Percentiles rank a stretch among this genome's conserved stretches.
Conservation (phyloP, 2,888 invertebrate genomes). For the Caenorhabditis uteleia region DNA sequence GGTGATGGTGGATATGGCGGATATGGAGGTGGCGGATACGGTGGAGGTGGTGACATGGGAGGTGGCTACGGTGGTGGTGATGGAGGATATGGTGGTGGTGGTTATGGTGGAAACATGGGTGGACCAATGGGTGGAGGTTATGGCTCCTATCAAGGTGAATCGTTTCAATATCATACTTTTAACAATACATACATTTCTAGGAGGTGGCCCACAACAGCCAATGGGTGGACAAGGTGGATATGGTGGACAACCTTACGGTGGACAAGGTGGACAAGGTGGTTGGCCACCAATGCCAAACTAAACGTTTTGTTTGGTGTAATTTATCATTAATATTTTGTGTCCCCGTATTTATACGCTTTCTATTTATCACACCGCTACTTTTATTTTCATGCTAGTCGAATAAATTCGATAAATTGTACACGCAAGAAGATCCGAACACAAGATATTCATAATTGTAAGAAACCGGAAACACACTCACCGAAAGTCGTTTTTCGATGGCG, state of each 20-base stretch:
- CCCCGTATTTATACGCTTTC: too few species aligned
- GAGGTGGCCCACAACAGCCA: constrained; percentile 26
- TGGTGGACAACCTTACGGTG: constrained; percentile 29
- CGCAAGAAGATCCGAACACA: too few species aligned
- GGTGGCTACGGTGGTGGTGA: constrained; percentile 43
- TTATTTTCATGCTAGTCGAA: not conserved
- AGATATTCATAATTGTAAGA: constrained; percentile 8
- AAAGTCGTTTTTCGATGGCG: constrained; percentile 56
- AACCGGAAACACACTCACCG: too few species aligned
- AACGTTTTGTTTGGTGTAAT: too few species aligned
- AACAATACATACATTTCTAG: too few species aligned
- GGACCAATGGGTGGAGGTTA: constrained; percentile 36
- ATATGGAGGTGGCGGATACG: constrained; percentile 33
- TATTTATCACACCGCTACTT: too few species aligned
- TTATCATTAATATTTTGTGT: too few species aligned
- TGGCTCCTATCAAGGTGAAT: constrained; percentile 43
- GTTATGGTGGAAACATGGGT: constrained; percentile 36
- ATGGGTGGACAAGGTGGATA: constrained; percentile 35
- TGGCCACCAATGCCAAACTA: constrained; percentile 48
- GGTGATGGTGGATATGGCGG: constrained; percentile 31
- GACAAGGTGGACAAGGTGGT: constrained; percentile 21
- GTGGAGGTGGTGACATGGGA: constrained; percentile 36
- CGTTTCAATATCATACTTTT: too few species aligned
- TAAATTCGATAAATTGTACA: constrained; percentile 1
- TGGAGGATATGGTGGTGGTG: constrained; percentile 28